These are phyloP conservation scores for Sphinx pinastri DNA, from an alignment of 2,888 invertebrate species.

Conservation along the genomic window DNA sequence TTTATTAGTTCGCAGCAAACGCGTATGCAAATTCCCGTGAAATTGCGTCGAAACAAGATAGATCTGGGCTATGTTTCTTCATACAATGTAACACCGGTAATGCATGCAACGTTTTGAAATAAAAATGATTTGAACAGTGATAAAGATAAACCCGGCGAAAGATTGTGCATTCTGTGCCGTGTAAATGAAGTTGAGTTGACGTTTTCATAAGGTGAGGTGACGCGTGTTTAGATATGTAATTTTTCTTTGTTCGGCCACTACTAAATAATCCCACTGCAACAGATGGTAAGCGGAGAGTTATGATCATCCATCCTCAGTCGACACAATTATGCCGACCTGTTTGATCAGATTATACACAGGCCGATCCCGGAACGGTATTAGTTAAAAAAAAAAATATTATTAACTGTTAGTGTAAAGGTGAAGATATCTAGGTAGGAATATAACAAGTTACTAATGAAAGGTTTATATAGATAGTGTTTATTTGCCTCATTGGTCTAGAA, in stretches of 20 bases:
- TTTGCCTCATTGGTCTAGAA: too few species aligned
- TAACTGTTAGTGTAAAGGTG: too few species aligned
- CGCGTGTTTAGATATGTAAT: neutral
- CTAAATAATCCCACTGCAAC: too few species aligned
- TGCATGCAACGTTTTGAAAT: conserved; percentile 26
- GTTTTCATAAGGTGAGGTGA: neutral
- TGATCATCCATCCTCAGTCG: too few species aligned
- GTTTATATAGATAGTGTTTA: too few species aligned
- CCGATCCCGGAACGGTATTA: too few species aligned
- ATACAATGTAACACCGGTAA: conserved; percentile 25
- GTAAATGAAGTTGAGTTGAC: conserved; percentile 2
- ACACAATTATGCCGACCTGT: too few species aligned
- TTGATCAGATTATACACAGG: too few species aligned
- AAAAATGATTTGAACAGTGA: conserved; percentile 14
- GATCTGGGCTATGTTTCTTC: conserved; percentile 27
- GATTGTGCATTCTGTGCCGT: conserved; percentile 13
- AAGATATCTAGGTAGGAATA: too few species aligned
- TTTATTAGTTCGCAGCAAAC: conserved; percentile 55
- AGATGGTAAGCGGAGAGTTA: too few species aligned
- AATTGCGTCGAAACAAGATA: conserved; percentile 52
- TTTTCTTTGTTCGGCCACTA: neutral
- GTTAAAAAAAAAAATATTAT: too few species aligned
- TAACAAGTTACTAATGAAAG: too few species aligned
- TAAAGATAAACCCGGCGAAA: conserved; percentile 2
- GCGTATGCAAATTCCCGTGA: conserved; percentile 59